Evolutionary conservation across 2,888 invertebrate genomes (phyloP), one percentile per base, ranked within the genome.

Genomic region (Cephonodes hylas): DNA sequence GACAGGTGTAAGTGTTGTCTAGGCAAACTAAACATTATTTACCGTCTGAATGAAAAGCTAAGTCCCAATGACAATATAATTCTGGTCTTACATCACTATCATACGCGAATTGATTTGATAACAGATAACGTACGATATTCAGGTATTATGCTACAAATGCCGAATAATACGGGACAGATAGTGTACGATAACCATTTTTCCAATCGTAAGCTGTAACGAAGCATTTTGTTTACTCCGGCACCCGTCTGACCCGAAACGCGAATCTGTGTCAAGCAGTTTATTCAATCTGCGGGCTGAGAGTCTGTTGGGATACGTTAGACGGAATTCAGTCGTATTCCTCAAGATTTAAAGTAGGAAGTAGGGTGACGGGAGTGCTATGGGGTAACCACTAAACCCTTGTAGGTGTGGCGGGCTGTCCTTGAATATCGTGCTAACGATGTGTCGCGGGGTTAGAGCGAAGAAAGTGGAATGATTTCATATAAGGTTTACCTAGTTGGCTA

Each of bases 251-350:
- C 92, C 89, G 88, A 91, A 91, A 88, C 84, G 82, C 80, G 89
- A 91, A 92, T 90, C 89, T 92, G 89, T 92, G 92, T 92, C 92
- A 92, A 92, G 92, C 87, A 88, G 92, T 92, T 92, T 92, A 92
- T 92, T 92, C 91, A 92, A 92, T 92, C 90, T 91, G 86, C 79
- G 77, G 80, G 78, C 79, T 78, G 83, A 84, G 84, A 84, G 80
- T 79, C 81, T 80, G 77, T 75, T 69, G 70, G 65, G 66, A 60
- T 31, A 60, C 63, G 65, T 59, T 83, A 77, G 64, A 72, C 79
- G 66, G 85, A 81, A 83, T 66, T 77, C 74, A 67, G 67, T 69
- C 75, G 69, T 84, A 81, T 75, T 27, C n/a, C 42, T 59, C 42
- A 62, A 57, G 62, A 13, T 8, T 60, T 77, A 88, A 71, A 79